phyloP scores from a whole-genome alignment of 2,888 invertebrate genomes.

The Nudaria mundana region DNA sequence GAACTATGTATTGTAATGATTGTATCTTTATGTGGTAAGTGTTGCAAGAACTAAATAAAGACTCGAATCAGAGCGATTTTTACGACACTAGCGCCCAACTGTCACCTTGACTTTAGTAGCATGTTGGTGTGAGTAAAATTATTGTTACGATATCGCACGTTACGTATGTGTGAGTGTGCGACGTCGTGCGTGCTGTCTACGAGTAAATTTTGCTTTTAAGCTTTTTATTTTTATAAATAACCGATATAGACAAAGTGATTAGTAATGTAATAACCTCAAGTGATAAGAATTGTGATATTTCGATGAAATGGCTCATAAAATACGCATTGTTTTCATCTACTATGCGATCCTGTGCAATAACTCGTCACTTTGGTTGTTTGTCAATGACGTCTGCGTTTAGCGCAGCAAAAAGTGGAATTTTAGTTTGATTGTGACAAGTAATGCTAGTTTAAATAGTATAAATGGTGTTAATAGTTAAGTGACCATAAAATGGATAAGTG shows the following conservation, averaged over 20 bases:
- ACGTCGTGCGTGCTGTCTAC: slow-evolving; percentile 77
- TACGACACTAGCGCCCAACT: slow-evolving; percentile 54
- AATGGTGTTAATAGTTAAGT: slow-evolving; percentile 72
- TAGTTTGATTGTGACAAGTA: slow-evolving; percentile 78
- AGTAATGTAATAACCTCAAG: slow-evolving; percentile 69
- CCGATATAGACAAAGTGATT: slow-evolving; percentile 66
- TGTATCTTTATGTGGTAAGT: slow-evolving; percentile 18
- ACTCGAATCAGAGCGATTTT: slow-evolving; percentile 29
- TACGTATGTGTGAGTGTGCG: slow-evolving; percentile 74
- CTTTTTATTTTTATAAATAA: slow-evolving; percentile 78
- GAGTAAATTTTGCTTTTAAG: slow-evolving; percentile 77
- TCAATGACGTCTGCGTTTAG: slow-evolving; percentile 81
- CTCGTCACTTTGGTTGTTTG: slow-evolving; percentile 80
- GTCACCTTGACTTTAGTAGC: slow-evolving; percentile 53
- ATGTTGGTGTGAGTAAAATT: slow-evolving; percentile 46
- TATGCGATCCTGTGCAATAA: slow-evolving; percentile 76
- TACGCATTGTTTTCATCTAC: slow-evolving; percentile 71
- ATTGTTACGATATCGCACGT: slow-evolving; percentile 70
- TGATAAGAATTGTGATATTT: slow-evolving; percentile 77
- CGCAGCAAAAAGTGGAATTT: slow-evolving; percentile 79
- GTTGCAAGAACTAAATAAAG: slow-evolving; percentile 26
- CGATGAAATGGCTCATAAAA: slow-evolving; percentile 65
- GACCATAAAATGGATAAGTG: slow-evolving; percentile 77
- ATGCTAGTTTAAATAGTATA: slow-evolving; percentile 71
- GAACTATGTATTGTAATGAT: too few species aligned